A percentile compares a stretch with the other conserved stretches of the same genome.
phyloP scores from a whole-genome alignment of 2,113 vertebrate species.

The Microtus montanus region DNA sequence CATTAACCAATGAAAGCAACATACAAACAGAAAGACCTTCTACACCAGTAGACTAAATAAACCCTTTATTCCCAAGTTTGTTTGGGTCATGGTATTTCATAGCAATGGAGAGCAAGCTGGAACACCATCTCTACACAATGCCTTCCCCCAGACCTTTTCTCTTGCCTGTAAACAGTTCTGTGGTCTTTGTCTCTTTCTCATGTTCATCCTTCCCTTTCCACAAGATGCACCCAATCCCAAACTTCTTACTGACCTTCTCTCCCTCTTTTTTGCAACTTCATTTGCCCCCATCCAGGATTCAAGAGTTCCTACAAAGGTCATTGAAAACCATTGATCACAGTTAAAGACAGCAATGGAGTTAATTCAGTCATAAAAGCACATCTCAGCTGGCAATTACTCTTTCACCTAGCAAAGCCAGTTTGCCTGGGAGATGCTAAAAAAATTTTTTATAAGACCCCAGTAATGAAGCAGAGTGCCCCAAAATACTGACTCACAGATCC shows the following conservation, averaged over 20 bases:
- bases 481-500: constrained; percentile 16
- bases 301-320: constrained; percentile 57
- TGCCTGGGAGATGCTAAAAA: constrained; percentile 52
- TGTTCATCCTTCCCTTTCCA: neutral
- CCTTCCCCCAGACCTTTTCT: neutral
- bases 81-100: neutral
- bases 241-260: constrained; percentile 41
- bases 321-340: constrained; percentile 42
- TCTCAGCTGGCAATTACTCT: constrained; percentile 65
- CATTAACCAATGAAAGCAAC: no score
- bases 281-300: neutral
- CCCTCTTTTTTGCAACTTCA: constrained; percentile 27
- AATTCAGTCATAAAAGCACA: constrained; percentile 61
- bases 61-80: neutral
- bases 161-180: constrained; percentile 19
- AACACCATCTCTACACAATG: neutral
- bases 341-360: constrained; percentile 61
- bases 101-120: neutral
- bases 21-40: no score
- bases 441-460: constrained; percentile 4
- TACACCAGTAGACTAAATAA: neutral
- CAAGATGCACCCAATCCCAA: neutral
- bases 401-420: constrained; percentile 66
- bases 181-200: neutral
- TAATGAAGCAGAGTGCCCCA: constrained; percentile 40